Evolutionary conservation across 2,113 vertebrate species (phyloP).

Genomic region (Corvus hawaiiensis): DNA sequence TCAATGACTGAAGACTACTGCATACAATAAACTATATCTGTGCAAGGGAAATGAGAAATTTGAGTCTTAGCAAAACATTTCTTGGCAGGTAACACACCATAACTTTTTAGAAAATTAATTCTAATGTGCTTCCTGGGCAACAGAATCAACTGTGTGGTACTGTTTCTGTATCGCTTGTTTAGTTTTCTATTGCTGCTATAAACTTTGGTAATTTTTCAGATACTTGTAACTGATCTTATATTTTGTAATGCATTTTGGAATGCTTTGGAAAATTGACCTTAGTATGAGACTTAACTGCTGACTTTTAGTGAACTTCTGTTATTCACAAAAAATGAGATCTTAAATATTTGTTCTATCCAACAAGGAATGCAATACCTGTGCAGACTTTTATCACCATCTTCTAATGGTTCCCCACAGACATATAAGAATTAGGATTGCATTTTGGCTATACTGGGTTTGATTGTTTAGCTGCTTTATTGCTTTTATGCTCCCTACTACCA

Average conservation of each 20-base stretch:
- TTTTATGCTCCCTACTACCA: background rate
- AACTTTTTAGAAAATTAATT: background rate
- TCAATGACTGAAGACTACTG: background rate
- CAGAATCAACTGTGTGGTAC: background rate
- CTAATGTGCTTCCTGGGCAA: background rate
- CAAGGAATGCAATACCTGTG: background rate
- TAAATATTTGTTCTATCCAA: background rate
- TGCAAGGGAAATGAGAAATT: background rate
- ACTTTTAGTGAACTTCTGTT: background rate
- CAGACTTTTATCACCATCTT: background rate
- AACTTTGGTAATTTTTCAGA: background rate
- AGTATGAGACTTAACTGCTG: background rate
- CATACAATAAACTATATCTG: background rate
- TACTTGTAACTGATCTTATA: background rate
- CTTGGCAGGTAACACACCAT: background rate
- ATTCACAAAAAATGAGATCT: background rate
- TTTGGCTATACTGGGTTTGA: background rate
- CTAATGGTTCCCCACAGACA: background rate
- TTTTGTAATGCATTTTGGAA: background rate
- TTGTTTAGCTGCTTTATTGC: background rate
- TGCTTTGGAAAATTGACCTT: background rate
- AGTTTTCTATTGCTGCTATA: background rate
- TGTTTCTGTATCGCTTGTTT: background rate
- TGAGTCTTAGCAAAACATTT: background rate
- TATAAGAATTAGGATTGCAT: background rate